phyloP scores from a whole-genome alignment of 1,140 invertebrate species.

The Schlechtendalia chinensis region DNA sequence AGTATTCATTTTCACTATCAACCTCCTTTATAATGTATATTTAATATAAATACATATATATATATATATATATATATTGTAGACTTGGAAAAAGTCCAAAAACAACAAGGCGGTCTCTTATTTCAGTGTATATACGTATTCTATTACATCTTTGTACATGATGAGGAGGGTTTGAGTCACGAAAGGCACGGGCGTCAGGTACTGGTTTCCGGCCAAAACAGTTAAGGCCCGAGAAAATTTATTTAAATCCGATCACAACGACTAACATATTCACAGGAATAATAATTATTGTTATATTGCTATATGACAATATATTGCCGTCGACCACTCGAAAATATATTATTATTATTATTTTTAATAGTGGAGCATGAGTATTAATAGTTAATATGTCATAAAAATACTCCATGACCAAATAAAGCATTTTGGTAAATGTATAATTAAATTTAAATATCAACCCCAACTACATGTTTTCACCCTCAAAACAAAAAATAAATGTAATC shows the following conservation, averaged over 20 bases:
- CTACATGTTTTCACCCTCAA: too few relatives aligned
- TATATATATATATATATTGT: too few relatives aligned
- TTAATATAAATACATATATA: too few relatives aligned
- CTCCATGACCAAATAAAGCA: too few relatives aligned
- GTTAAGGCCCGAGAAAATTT: conserved; percentile 9
- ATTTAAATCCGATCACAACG: conserved; percentile 20
- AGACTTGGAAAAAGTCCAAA: conserved; percentile 8
- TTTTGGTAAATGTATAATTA: too few relatives aligned
- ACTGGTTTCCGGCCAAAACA: conserved; percentile 27
- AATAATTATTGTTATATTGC: too few relatives aligned
- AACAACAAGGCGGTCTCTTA: conserved; percentile 17
- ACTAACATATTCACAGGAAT: conserved; percentile 15
- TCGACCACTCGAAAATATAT: background rate
- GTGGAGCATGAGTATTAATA: too few relatives aligned
- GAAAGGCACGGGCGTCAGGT: background rate
- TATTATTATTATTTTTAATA: too few relatives aligned
- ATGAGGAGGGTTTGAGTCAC: too few relatives aligned
- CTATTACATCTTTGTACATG: background rate
- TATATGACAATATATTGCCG: background rate
- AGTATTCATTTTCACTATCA: conserved; percentile 1
- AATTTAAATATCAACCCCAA: too few relatives aligned
- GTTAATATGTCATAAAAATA: too few relatives aligned
- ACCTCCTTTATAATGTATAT: conserved; percentile 11
- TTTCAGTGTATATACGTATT: conserved; percentile 20
- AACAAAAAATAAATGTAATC: too few relatives aligned